Evolutionary conservation across 2,113 vertebrate species (phyloP).

Genomic region (Muntiacus reevesi): DNA sequence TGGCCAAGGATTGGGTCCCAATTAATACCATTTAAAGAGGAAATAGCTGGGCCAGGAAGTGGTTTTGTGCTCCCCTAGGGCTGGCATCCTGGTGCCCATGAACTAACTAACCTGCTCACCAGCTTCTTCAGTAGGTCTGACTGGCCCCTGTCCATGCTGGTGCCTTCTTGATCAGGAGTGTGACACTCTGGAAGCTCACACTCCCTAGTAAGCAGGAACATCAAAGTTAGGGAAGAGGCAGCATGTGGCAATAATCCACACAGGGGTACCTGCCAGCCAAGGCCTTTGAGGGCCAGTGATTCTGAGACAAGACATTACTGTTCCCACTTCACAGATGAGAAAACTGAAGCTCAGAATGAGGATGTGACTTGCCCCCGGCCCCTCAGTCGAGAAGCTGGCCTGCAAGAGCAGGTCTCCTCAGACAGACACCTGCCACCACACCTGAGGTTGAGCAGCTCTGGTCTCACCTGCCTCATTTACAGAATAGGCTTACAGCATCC

Average conservation of each 20-base stretch:
- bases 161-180: not conserved
- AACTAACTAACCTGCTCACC: not conserved
- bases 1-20: not conserved
- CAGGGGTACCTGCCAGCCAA: not conserved
- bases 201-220: not conserved
- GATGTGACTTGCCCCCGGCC: not conserved
- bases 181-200: too few relatives aligned
- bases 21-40: not conserved
- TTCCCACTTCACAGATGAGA: not conserved
- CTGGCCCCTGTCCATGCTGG: rapidly evolving
- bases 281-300: not conserved
- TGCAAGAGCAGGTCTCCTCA: not conserved
- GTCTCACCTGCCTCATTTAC: not conserved
- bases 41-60: not conserved
- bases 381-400: not conserved
- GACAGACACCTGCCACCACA: too few relatives aligned
- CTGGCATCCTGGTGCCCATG: not conserved
- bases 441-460: not conserved
- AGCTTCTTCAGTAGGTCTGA: not conserved
- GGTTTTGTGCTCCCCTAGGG: not conserved
- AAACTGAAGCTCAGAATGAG: not conserved
- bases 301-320: not conserved
- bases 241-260: not conserved
- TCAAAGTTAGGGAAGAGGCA: not conserved
- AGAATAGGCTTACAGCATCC: not conserved